Conservation (phyloP, 30 jellyfish, hydroid and myxozoan species). For the Turritopsis dohrnii region DNA sequence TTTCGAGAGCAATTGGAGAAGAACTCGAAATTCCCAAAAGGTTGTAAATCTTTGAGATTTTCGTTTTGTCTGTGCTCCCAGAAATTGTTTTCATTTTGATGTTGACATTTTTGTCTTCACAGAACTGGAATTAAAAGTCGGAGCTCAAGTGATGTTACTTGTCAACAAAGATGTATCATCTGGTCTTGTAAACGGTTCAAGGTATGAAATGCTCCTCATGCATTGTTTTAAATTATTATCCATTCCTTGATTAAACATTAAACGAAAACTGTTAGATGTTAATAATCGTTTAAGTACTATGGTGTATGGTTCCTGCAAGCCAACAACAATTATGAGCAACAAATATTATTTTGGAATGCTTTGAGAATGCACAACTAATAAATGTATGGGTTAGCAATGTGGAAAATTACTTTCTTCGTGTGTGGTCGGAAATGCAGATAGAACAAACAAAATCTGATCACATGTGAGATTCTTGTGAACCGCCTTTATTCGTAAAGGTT, state of each 20-base stretch:
- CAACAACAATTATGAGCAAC: no score
- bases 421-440: no score
- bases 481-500: no score
- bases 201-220: conserved; percentile 21
- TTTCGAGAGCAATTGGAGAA: not conserved
- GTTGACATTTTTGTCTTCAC: not conserved
- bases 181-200: conserved; percentile 75
- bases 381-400: no score
- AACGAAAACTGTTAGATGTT: no score
- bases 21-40: not conserved
- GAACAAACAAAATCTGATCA: no score
- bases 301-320: no score
- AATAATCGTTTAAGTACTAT: no score
- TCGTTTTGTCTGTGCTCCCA: not conserved
- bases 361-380: no score
- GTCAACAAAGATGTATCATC: conserved; percentile 34
- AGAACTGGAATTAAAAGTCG: conserved; percentile 57
- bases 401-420: no score
- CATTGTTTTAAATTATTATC: not conserved
- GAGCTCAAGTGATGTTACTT: conserved; percentile 80
- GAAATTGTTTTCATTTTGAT: not conserved
- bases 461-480: no score
- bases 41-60: not conserved
- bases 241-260: not conserved
- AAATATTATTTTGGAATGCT: no score